Base-by-base conservation (phyloP, 2,888 invertebrate genomes). In the Noctua janthe region DNA sequence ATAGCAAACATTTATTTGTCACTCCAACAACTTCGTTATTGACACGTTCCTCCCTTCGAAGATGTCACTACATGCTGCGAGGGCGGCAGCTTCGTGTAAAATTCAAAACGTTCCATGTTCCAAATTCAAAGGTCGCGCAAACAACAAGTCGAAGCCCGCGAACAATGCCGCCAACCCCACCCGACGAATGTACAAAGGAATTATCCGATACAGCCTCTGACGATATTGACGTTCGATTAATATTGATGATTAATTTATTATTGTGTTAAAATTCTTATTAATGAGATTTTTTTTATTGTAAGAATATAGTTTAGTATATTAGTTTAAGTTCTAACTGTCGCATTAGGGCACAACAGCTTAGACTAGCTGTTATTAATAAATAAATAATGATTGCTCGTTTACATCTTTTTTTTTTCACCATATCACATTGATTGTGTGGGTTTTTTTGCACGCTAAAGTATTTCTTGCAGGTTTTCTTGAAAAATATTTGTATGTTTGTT, bases 101-200 rank as follows among this genome's bases (percentile, higher is more conserved):
- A 92, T 93, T 92, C 90, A 92, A 93, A 92, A 90, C 88, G 88
- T 91, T 91, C 89, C 85, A 86, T 88, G 90, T 92, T 92, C 90
- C 84, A 90, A 93, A 93, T 93, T 93, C 89, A 87, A 93, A 92
- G 90, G 90, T 91, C 91, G 91, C 89, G 89, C 90, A 91, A 92
- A 92, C 93, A 92, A 92, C 91, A 90, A 91, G 90, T 87, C 89
- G 86, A 89, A 91, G 76, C 89, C 87, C 90, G 92, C 87, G 92
- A 93, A 93, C 92, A 92, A 94, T 93, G 91, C 91, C 83, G 83
- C 90, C 92, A 92, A 91, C 92, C 93, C 91, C 88, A 88, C 88
- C 89, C 85, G 67, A 88, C 84, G 86, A 89, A 88, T 88, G 87
- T 86, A 87, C 88, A 86, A 87, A 88, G 90, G 90, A 91, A 90